Conservation (phyloP, 2,113 vertebrate genomes). For the Coryphaenoides rupestris region DNA sequence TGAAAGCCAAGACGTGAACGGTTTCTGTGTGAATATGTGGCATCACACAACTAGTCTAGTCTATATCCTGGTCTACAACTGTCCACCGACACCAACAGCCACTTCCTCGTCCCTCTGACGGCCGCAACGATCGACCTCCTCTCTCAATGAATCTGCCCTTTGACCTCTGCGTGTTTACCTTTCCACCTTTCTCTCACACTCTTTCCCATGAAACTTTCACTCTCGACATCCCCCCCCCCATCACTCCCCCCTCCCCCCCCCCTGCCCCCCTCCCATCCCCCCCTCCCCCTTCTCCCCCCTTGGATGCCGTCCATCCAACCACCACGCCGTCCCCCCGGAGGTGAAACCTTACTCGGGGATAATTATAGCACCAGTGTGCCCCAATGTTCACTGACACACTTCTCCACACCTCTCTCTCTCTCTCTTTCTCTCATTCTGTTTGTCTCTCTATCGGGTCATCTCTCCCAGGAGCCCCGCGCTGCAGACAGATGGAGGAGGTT, state of each 20-base stretch:
- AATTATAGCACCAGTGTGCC: slow-evolving; percentile 73
- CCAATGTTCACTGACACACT: slow-evolving; percentile 71
- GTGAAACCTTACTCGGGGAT: slow-evolving; percentile 73
- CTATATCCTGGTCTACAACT: too few species aligned
- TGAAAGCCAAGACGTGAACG: too few species aligned
- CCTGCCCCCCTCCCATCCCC: slow-evolving; percentile 27
- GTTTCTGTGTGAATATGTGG: too few species aligned
- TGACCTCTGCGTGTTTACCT: slow-evolving; percentile 11
- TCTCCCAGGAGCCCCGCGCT: slow-evolving; percentile 42
- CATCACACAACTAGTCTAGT: too few species aligned
- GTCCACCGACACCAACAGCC: too few species aligned
- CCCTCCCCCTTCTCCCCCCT: slow-evolving; percentile 41
- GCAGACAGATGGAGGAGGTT: slow-evolving; percentile 45
- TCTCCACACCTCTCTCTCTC: slow-evolving; percentile 50
- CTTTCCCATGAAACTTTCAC: too few species aligned
- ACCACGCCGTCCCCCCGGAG: slow-evolving; percentile 45
- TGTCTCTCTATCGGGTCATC: slow-evolving; percentile 43
- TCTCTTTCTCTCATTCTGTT: slow-evolving; percentile 31
- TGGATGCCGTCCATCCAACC: slow-evolving; percentile 35
- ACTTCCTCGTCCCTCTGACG: not conserved
- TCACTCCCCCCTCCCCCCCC: slow-evolving; percentile 38
- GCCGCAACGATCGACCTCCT: not conserved
- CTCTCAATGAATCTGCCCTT: slow-evolving; percentile 20
- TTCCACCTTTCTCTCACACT: too few species aligned
- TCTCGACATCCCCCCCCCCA: not conserved